phyloP scores from a whole-genome alignment of 2,888 invertebrate genomes.

The Tenthredo scrophulariae region DNA sequence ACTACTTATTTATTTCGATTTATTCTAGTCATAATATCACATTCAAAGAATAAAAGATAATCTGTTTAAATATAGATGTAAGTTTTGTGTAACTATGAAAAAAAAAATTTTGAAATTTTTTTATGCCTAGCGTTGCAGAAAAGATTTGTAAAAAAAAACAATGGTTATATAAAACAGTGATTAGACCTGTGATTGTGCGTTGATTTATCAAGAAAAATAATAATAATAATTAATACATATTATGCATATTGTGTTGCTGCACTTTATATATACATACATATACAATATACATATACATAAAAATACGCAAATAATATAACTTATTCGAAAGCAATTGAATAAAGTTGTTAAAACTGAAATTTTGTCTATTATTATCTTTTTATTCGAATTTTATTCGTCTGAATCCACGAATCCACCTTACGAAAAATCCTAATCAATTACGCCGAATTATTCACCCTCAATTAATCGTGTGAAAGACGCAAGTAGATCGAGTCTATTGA shows the following conservation, averaged over 20 bases:
- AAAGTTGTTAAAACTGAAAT: constrained; percentile 35
- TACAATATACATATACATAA: background rate
- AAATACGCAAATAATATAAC: constrained; percentile 10
- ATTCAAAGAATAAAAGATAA: constrained; percentile 13
- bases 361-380: background rate
- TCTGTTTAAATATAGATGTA: constrained; percentile 12
- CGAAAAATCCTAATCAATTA: background rate
- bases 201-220: constrained; percentile 7
- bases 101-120: constrained; percentile 24
- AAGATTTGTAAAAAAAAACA: constrained; percentile 38
- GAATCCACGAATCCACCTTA: background rate
- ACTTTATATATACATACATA: constrained; percentile 22
- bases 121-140: constrained; percentile 3
- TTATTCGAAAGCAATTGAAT: constrained; percentile 33
- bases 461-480: background rate
- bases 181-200: constrained; percentile 40
- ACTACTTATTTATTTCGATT: background rate
- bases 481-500: background rate
- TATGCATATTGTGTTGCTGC: constrained; percentile 36
- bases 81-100: background rate
- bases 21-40: constrained; percentile 8
- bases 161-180: constrained; percentile 36
- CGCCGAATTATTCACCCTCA: background rate
- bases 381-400: background rate
- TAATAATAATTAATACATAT: background rate